Conservation (phyloP, 2,113 vertebrate species). For the Ginglymostoma cirratum region DNA sequence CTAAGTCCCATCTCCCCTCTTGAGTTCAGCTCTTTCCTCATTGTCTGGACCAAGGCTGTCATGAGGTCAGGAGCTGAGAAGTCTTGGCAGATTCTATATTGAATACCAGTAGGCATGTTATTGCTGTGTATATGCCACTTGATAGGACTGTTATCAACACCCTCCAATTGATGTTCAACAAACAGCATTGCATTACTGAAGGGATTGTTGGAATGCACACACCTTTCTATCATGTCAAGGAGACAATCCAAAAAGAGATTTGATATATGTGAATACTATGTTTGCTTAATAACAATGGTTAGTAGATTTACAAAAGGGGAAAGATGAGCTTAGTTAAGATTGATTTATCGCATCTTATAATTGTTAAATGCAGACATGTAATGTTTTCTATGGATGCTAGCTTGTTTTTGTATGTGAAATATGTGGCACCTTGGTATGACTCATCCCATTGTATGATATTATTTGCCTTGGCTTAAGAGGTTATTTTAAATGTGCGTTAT, state of each 20-base stretch:
- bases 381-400: background rate
- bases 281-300: background rate
- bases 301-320: slow-evolving; percentile 6
- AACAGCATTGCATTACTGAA: background rate
- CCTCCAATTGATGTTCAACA: too few relatives aligned
- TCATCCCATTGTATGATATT: background rate
- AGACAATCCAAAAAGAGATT: background rate
- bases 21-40: too few relatives aligned
- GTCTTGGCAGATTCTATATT: too few relatives aligned
- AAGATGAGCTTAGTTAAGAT: background rate
- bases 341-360: background rate
- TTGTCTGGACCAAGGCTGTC: too few relatives aligned
- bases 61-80: too few relatives aligned
- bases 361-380: background rate
- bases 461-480: background rate
- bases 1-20: too few relatives aligned
- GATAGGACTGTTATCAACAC: too few relatives aligned
- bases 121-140: too few relatives aligned
- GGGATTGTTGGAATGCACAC: background rate
- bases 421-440: background rate
- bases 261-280: background rate
- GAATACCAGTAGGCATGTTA: too few relatives aligned
- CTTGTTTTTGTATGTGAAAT: background rate
- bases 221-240: background rate
- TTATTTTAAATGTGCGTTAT: background rate